A percentile compares a stretch with the other conserved stretches of the same genome.
Conservation (phyloP, 1,140 invertebrate species). For the Sesamia nonagrioides region DNA sequence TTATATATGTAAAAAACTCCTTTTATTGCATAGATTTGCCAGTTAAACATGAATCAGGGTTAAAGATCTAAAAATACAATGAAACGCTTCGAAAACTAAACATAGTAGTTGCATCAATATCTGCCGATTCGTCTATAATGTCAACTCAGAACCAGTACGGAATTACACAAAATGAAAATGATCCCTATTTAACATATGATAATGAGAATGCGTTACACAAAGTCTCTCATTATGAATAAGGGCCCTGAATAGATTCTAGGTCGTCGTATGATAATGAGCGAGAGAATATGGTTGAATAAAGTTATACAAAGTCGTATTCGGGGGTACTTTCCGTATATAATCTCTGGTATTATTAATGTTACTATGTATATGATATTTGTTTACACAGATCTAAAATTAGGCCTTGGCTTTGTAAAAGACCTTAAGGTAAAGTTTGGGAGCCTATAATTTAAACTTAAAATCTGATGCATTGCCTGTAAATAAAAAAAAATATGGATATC, state of each 20-base stretch:
- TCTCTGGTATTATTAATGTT: background rate
- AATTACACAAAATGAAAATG: background rate
- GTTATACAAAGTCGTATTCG: background rate
- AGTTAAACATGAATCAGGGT: too few species aligned
- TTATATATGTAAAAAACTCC: too few species aligned
- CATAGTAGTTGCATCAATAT: background rate
- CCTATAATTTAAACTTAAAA: background rate
- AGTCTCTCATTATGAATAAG: slow-evolving; percentile 3
- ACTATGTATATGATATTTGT: background rate
- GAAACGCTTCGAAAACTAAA: too few species aligned
- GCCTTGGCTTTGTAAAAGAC: too few species aligned
- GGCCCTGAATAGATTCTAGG: background rate
- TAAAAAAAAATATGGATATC: background rate
- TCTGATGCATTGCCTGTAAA: background rate
- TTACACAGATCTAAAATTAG: too few species aligned
- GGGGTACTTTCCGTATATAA: background rate
- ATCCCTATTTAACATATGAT: background rate
- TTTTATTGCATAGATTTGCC: too few species aligned
- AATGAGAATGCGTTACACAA: background rate
- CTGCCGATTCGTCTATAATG: background rate
- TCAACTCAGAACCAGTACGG: too few species aligned
- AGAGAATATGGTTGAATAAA: background rate
- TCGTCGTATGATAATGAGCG: background rate
- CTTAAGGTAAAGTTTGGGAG: too few species aligned
- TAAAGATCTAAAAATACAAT: too few species aligned